phyloP scores from a whole-genome alignment of 2,888 invertebrate genomes.

The Notodonta dromedarius region DNA sequence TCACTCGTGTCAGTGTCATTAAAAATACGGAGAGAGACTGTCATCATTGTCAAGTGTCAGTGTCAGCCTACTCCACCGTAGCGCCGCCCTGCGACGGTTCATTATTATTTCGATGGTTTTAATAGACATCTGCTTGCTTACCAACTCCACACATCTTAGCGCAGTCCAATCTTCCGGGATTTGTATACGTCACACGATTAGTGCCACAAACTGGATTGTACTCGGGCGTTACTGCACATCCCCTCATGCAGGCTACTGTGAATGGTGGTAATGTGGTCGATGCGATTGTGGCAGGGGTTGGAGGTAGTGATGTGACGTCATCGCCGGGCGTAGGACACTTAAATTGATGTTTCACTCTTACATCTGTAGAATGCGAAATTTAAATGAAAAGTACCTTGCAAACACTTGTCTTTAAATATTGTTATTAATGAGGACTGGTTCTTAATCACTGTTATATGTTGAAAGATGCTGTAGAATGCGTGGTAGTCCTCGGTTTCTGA shows the following conservation, averaged over 20 bases:
- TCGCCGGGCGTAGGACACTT: not conserved
- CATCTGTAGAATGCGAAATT: conserved; percentile 27
- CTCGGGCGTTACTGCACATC: not conserved
- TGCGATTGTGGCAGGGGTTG: not conserved
- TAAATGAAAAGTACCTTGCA: not conserved
- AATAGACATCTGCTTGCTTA: not conserved
- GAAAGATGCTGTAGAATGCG: too few relatives aligned
- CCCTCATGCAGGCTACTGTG: not conserved
- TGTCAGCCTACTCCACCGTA: too few relatives aligned
- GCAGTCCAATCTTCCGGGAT: conserved; percentile 6
- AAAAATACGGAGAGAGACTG: too few relatives aligned
- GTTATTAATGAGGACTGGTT: too few relatives aligned
- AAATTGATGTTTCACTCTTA: conserved; percentile 18
- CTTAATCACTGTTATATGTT: too few relatives aligned
- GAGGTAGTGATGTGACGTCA: not conserved
- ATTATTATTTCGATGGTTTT: too few relatives aligned
- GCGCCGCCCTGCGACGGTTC: too few relatives aligned
- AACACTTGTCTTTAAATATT: too few relatives aligned
- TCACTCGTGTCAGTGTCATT: too few relatives aligned
- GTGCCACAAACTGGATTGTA: conserved; percentile 9
- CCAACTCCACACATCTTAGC: conserved; percentile 8
- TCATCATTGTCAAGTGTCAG: too few relatives aligned
- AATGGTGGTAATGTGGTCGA: conserved; percentile 2
- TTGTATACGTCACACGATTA: conserved; percentile 6
- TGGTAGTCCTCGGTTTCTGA: too few relatives aligned